Conservation (phyloP, 2,797 vertebrate genomes). For the Gastrophryne carolinensis region DNA sequence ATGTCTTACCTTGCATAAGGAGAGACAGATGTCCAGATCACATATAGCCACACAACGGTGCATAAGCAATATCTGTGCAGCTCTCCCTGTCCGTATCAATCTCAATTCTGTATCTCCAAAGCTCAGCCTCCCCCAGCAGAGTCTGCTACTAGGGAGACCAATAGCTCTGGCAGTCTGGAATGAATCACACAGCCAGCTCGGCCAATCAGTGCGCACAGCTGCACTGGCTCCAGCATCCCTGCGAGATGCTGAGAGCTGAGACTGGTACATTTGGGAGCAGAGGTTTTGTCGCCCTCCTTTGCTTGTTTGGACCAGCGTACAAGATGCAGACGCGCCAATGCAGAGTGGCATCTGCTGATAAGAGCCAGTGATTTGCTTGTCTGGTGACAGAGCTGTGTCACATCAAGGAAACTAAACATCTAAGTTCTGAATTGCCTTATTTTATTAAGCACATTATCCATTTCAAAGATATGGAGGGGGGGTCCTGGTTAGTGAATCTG, state of each 20-base stretch:
- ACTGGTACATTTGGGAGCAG: background rate
- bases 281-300: slow-evolving; percentile 29
- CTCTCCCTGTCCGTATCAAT: slow-evolving; percentile 4
- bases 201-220: slow-evolving; percentile 23
- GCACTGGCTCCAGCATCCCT: slow-evolving; percentile 8
- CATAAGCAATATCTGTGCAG: slow-evolving; percentile 12
- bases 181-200: slow-evolving; percentile 23
- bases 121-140: slow-evolving; percentile 36
- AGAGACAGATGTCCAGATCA: background rate
- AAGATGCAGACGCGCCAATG: slow-evolving; percentile 11
- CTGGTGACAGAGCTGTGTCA: background rate
- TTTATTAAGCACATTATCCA: too few species aligned
- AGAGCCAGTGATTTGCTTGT: background rate
- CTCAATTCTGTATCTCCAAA: slow-evolving; percentile 5
- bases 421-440: too few species aligned
- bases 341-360: background rate
- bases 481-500: too few species aligned
- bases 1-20: slow-evolving; percentile 20
- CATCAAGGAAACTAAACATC: too few species aligned
- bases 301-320: slow-evolving; percentile 22
- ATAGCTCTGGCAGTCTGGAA: slow-evolving; percentile 20
- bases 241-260: slow-evolving; percentile 12
- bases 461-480: too few species aligned
- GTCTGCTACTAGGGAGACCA: slow-evolving; percentile 42
- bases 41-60: background rate